phyloP scores from a whole-genome alignment of 2,888 invertebrate genomes.

The Drosophila dives region DNA sequence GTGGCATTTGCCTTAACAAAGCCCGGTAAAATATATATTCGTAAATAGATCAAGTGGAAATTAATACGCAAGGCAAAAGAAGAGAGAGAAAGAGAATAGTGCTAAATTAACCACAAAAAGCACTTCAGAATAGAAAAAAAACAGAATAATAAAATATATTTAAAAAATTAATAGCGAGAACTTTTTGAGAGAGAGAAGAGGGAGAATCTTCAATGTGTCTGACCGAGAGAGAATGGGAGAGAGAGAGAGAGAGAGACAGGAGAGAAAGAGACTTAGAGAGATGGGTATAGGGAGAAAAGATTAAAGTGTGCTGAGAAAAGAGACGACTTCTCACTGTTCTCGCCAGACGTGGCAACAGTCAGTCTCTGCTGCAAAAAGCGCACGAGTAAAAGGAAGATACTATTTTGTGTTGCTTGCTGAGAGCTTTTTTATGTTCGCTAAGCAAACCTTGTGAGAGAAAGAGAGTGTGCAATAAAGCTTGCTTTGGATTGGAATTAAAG shows the following conservation, averaged over 20 bases:
- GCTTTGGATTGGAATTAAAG: background rate
- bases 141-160: background rate
- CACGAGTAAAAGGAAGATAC: background rate
- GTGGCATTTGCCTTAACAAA: constrained; percentile 56
- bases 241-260: background rate
- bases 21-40: constrained; percentile 10
- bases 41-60: background rate
- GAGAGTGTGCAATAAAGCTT: background rate
- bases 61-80: background rate
- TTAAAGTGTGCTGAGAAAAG: background rate
- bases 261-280: background rate
- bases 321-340: too few species aligned
- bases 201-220: background rate
- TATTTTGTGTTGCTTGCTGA: background rate
- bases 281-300: background rate
- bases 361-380: background rate
- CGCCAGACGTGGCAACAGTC: background rate
- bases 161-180: background rate
- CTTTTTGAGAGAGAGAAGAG: background rate
- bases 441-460: background rate
- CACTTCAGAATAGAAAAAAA: background rate
- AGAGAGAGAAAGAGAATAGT: background rate
- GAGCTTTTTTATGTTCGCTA: too few species aligned
- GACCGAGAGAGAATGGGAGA: background rate
- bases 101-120: background rate